Conservation (phyloP, 2,888 invertebrate species). For the Gastracanthus pulcherrimus region DNA sequence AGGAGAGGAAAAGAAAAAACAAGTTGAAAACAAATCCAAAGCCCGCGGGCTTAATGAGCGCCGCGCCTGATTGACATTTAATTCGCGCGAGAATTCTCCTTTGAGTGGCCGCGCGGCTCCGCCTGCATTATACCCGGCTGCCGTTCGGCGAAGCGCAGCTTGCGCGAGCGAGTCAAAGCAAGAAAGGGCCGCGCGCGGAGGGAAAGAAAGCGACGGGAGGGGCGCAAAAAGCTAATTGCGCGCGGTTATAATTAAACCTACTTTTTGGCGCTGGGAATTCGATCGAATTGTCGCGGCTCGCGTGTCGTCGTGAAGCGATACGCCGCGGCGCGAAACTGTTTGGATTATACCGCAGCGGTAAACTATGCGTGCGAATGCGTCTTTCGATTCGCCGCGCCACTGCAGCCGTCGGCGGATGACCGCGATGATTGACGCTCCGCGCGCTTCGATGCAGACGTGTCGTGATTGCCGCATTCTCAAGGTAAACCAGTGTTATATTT, state of each 20-base stretch:
- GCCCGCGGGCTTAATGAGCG: conserved; percentile 26
- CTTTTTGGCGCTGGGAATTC: conserved; percentile 70
- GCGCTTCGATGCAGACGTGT: too few species aligned
- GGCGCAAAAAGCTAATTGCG: conserved; percentile 72
- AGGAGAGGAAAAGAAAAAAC: not conserved
- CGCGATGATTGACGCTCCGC: too few species aligned
- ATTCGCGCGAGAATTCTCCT: conserved; percentile 71
- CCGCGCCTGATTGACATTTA: conserved; percentile 71
- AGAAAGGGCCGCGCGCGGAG: conserved; percentile 38
- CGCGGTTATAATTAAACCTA: conserved; percentile 69
- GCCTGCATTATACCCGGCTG: not conserved
- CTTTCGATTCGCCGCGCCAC: too few species aligned
- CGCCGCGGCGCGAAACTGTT: too few species aligned
- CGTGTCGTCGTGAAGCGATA: too few species aligned
- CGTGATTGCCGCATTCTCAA: too few species aligned
- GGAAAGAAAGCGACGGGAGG: conserved; percentile 15
- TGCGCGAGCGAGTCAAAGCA: conserved; percentile 27
- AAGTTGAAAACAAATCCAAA: conserved; percentile 16
- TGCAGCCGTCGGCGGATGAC: too few species aligned
- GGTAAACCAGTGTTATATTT: too few species aligned
- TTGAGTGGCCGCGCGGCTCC: too few species aligned
- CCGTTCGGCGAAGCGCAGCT: not conserved
- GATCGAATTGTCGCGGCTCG: conserved; percentile 66
- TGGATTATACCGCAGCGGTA: too few species aligned
- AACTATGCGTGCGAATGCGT: too few species aligned